Evolutionary conservation across 2,797 vertebrate species (phyloP).

Genomic region (Hozukius guyotensis): DNA sequence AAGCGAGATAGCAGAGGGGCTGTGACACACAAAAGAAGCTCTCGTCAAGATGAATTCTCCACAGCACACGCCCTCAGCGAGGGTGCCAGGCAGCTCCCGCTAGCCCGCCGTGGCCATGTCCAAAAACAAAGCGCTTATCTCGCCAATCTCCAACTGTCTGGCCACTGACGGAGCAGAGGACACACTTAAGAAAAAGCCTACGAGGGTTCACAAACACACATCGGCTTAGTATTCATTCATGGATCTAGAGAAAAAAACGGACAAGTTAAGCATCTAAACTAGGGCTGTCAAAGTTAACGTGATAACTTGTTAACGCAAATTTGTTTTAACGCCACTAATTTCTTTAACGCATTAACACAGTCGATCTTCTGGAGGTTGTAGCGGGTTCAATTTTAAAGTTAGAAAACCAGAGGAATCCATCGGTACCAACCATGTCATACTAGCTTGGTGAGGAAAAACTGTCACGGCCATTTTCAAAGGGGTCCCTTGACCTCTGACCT

Average conservation of each 20-base stretch:
- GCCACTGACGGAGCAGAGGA: slow-evolving; percentile 27
- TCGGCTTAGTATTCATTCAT: not conserved
- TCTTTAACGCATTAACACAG: too few species aligned
- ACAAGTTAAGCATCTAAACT: not conserved
- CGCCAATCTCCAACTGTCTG: slow-evolving; percentile 43
- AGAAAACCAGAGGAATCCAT: too few species aligned
- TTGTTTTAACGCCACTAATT: too few species aligned
- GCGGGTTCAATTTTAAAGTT: too few species aligned
- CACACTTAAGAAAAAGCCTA: slow-evolving; percentile 1
- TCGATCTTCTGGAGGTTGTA: too few species aligned
- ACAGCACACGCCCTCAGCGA: slow-evolving; percentile 40
- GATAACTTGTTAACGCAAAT: too few species aligned
- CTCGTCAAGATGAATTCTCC: slow-evolving; percentile 63
- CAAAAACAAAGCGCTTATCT: slow-evolving; percentile 63
- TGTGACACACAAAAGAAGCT: slow-evolving; percentile 59
- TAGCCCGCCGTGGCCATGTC: slow-evolving; percentile 19
- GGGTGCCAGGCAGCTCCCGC: slow-evolving; percentile 50
- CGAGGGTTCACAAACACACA: not conserved
- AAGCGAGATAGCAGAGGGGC: slow-evolving; percentile 31
- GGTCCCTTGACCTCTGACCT: too few species aligned
- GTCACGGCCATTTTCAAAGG: too few species aligned
- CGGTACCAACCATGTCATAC: too few species aligned
- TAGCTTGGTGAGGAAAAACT: too few species aligned
- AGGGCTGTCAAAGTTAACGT: too few species aligned
- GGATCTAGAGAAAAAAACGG: not conserved